phyloP scores from a whole-genome alignment of 2,113 vertebrate species.

The Crotalus horridus region DNA sequence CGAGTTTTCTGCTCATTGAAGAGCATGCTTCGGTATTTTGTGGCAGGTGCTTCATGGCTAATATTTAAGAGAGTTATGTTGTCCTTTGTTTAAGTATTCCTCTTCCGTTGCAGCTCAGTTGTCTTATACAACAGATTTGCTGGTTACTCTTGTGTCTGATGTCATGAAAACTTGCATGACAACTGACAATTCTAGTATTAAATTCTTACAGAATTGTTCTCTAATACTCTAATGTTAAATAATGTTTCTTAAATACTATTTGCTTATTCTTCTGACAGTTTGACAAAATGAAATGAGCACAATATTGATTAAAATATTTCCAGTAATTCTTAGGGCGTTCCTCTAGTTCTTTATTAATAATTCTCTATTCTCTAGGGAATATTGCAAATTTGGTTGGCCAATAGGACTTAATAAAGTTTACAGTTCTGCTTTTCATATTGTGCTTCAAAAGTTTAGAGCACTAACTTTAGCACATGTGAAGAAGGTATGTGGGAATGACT shows the following conservation, averaged over 20 bases:
- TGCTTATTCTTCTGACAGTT: neutral
- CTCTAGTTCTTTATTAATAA: neutral
- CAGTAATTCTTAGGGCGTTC: neutral
- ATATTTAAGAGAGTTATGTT: slow-evolving; percentile 1
- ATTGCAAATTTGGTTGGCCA: too few relatives aligned
- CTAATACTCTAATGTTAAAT: neutral
- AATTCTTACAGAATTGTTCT: neutral
- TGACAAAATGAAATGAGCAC: neutral
- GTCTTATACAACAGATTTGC: slow-evolving; percentile 29
- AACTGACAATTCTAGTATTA: slow-evolving; percentile 39
- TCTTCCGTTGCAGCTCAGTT: slow-evolving; percentile 1
- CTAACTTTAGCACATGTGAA: neutral
- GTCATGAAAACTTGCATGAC: neutral
- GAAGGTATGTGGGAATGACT: neutral
- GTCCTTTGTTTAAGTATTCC: neutral
- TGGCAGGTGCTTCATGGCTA: neutral
- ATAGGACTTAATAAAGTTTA: neutral
- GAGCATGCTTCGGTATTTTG: neutral
- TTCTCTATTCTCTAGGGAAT: neutral
- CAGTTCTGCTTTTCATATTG: neutral
- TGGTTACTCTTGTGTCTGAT: slow-evolving; percentile 20
- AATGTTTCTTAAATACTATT: neutral
- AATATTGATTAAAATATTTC: neutral
- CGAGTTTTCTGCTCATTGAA: neutral
- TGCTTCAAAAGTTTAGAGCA: neutral